Evolutionary conservation across 2,888 invertebrate species (phyloP), one percentile per base, ranked within the genome.

Genomic region (Mythimna lalbum): DNA sequence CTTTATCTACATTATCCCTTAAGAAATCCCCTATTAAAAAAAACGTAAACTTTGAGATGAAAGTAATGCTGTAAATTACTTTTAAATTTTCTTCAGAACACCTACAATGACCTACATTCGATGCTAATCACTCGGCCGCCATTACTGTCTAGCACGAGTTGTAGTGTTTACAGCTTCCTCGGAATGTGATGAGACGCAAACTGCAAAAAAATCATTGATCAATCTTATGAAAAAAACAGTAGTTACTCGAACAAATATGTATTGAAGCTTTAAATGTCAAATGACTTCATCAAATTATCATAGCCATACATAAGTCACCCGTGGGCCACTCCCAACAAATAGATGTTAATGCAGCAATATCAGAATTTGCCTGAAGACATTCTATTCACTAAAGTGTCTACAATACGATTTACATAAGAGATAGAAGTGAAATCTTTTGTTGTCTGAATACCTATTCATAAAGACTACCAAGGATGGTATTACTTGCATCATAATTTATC

Each of bases 381-480:
- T 90, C 88, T 89, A 89, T 90, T 89, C 84, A 82, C 83, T 85
- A 86, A 86, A 82, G 78, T 89, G 89, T 86, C 86, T 90, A 88
- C 89, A 89, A 88, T 88, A 76, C 77, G 84, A 87, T 91, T 94
- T 94, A 93, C 91, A 92, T 94, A 94, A 93, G 87, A 86, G 87
- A 89, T 88, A 88, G 87, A 78, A 90, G 88, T 88, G 91, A 93
- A 94, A 92, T 93, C 92, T 89, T 93, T 94, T 94, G 92, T 94
- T 92, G 92, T 90, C 90, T 90, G 90, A 91, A 90, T 90, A 90
- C 86, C 89, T 92, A 93, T 93, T 92, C 91, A 90, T 87, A 86
- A 83, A 86, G 80, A 86, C 85, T 83, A 83, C 86, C 88, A 88
- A 88, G 86, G 88, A 88, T 87, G 86, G 87, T 78, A 76, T 72